Conservation (phyloP, 2,888 invertebrate species). For the Hypercompe scribonia region DNA sequence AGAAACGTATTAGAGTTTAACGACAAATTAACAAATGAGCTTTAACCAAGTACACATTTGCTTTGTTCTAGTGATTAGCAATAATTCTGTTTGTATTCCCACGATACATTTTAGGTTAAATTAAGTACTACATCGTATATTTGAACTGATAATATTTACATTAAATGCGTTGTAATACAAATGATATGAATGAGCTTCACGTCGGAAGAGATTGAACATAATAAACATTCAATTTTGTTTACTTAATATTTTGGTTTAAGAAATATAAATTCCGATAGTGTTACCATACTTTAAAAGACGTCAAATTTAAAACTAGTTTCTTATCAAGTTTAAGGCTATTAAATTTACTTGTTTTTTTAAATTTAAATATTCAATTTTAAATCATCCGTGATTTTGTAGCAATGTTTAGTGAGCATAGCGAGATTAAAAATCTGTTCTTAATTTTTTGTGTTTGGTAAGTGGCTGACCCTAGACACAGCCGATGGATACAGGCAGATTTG, state of each 20-base stretch:
- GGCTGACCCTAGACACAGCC: no score
- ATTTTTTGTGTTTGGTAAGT: no score
- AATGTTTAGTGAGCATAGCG: no score
- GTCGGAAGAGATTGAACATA: slow-evolving; percentile 6
- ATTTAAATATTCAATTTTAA: no score
- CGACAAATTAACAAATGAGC: slow-evolving; percentile 6
- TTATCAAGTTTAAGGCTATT: no score
- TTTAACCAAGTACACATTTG: slow-evolving; percentile 19
- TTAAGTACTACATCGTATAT: slow-evolving; percentile 27
- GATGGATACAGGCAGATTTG: no score
- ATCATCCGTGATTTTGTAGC: no score
- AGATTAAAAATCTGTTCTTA: no score
- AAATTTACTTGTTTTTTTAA: no score
- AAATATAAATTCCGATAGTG: no score
- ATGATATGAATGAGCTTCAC: slow-evolving; percentile 22
- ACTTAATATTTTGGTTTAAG: not conserved
- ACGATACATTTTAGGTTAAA: slow-evolving; percentile 32
- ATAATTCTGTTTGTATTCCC: slow-evolving; percentile 54
- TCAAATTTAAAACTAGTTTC: no score
- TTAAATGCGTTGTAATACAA: slow-evolving; percentile 20
- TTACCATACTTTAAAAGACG: no score
- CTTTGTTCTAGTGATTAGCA: slow-evolving; percentile 33
- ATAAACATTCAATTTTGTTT: slow-evolving; percentile 4
- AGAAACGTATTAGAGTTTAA: not conserved
- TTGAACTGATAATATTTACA: slow-evolving; percentile 33